These are phyloP conservation scores for Chironomus riparius DNA, from an alignment of 2,888 invertebrate species.

Conservation along the genomic window DNA sequence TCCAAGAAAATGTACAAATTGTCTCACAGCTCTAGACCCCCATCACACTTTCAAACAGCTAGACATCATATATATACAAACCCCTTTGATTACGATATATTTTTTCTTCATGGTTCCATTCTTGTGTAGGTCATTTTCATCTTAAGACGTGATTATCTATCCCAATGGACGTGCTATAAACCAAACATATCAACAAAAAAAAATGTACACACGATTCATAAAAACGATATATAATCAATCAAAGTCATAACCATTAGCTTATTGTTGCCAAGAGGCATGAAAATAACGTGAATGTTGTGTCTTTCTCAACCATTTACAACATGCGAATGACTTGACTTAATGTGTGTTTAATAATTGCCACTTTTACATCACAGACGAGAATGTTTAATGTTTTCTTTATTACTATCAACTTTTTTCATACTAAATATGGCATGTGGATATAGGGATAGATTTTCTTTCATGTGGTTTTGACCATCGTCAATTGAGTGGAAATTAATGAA, in stretches of 20 bases:
- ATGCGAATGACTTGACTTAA: background rate
- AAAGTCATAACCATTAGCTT: conserved; percentile 23
- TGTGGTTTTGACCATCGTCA: background rate
- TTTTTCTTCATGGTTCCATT: background rate
- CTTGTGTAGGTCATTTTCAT: background rate
- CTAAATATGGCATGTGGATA: no score
- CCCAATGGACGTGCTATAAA: background rate
- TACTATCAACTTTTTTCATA: background rate
- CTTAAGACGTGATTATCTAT: background rate
- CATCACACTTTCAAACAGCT: no score
- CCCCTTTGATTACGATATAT: no score
- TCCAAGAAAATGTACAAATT: no score
- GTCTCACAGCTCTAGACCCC: no score
- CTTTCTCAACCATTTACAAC: no score
- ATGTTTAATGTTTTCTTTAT: background rate
- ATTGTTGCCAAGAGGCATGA: background rate
- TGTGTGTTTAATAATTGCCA: background rate
- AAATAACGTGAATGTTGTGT: background rate
- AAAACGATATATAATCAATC: conserved; percentile 16
- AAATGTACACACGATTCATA: background rate
- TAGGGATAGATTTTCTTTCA: no score
- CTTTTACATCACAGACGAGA: background rate
- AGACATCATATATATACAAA: no score
- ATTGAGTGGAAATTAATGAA: background rate
- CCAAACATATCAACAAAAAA: background rate